These are phyloP conservation scores for Sinella curviseta DNA, from an alignment of 1,140 invertebrate species.

Conservation along the genomic window DNA sequence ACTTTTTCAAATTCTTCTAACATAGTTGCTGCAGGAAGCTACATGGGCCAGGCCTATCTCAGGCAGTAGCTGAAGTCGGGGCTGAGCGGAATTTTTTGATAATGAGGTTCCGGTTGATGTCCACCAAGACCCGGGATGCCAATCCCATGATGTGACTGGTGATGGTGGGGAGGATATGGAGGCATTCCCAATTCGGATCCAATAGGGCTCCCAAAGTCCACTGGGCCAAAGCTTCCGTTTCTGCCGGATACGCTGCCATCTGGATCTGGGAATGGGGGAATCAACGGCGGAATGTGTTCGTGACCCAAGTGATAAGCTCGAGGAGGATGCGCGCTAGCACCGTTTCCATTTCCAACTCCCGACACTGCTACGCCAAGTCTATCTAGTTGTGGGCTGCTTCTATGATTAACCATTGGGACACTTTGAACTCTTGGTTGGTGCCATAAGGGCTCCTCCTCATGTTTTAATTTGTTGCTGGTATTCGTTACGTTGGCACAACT, in stretches of 20 bases:
- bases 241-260: slow-evolving; percentile 6
- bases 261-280: slow-evolving; percentile 8
- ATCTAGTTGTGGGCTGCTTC: slow-evolving; percentile 20
- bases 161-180: slow-evolving; percentile 12
- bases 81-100: slow-evolving; percentile 40
- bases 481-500: slow-evolving; percentile 15
- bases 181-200: slow-evolving; percentile 13
- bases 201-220: slow-evolving; percentile 11
- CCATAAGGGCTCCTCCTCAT: slow-evolving; percentile 11
- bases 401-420: slow-evolving; percentile 20
- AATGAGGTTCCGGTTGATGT: slow-evolving; percentile 28
- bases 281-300: slow-evolving; percentile 15
- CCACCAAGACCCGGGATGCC: slow-evolving; percentile 7
- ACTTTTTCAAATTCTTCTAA: neutral
- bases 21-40: slow-evolving; percentile 15
- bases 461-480: slow-evolving; percentile 5
- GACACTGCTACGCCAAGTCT: neutral
- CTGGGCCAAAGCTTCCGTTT: slow-evolving; percentile 5
- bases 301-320: slow-evolving; percentile 21
- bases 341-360: neutral
- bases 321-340: neutral
- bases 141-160: slow-evolving; percentile 12
- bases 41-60: slow-evolving; percentile 53
- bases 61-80: slow-evolving; percentile 39
- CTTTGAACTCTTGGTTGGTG: slow-evolving; percentile 20